Conservation (phyloP, 2,888 invertebrate species). For the Spisula solida region DNA sequence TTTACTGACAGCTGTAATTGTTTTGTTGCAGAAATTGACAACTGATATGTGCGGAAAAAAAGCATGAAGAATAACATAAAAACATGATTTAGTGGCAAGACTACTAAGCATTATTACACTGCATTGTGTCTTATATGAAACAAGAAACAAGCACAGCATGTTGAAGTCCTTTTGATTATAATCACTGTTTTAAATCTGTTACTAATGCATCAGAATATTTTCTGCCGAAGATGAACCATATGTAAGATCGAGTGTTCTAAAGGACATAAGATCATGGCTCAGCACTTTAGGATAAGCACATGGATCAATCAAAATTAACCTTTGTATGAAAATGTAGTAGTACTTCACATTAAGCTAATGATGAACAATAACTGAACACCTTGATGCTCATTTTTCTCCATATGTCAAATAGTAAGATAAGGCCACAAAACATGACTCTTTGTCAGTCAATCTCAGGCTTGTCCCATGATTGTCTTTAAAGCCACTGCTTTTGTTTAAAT, state of each 20-base stretch:
- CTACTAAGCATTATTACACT: not conserved
- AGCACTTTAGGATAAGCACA: slow-evolving; percentile 23
- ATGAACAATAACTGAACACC: slow-evolving; percentile 6
- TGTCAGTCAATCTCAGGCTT: not conserved
- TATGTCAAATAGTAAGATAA: not conserved
- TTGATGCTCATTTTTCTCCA: not conserved
- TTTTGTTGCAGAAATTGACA: slow-evolving; percentile 13
- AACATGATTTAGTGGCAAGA: slow-evolving; percentile 13
- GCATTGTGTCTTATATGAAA: slow-evolving; percentile 15
- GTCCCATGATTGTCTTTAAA: not conserved
- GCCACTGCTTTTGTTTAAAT: not conserved
- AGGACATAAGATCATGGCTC: not conserved
- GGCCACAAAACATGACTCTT: not conserved
- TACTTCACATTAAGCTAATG: slow-evolving; percentile 13
- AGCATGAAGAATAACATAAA: not conserved
- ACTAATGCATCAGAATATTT: slow-evolving; percentile 2
- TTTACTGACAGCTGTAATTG: not conserved
- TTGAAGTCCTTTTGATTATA: slow-evolving; percentile 22
- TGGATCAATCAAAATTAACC: slow-evolving; percentile 33
- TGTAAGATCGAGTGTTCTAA: slow-evolving; percentile 6
- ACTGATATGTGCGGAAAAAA: not conserved
- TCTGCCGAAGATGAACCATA: slow-evolving; percentile 10
- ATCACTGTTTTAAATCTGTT: slow-evolving; percentile 21
- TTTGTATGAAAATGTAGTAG: not conserved
- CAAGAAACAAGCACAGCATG: slow-evolving; percentile 13